Percentiles rank a stretch among this genome's conserved stretches.
phyloP scores from a whole-genome alignment of 2,888 invertebrate genomes.

The Nycteola revayana region DNA sequence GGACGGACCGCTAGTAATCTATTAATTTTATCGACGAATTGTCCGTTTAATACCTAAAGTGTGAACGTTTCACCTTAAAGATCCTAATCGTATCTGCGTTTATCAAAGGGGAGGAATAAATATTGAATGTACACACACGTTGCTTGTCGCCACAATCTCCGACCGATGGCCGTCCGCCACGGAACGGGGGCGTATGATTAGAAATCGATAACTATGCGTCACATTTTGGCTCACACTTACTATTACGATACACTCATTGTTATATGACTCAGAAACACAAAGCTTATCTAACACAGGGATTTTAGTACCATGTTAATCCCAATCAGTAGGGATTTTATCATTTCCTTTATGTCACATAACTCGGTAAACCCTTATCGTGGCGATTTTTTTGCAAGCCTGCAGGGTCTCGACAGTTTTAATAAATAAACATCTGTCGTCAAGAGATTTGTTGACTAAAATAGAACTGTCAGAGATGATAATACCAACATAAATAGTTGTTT shows the following conservation, averaged over 20 bases:
- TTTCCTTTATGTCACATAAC: constrained; percentile 37
- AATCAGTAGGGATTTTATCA: constrained; percentile 63
- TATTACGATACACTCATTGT: constrained; percentile 57
- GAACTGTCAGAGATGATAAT: constrained; percentile 12
- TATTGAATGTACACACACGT: constrained; percentile 34
- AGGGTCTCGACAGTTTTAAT: constrained; percentile 37
- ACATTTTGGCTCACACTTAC: constrained; percentile 57
- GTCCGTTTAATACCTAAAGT: no score
- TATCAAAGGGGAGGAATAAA: constrained; percentile 17
- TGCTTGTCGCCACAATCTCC: constrained; percentile 35
- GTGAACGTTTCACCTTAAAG: no score
- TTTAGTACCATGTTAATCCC: constrained; percentile 68
- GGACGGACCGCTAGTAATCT: no score
- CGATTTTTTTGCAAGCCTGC: constrained; percentile 41
- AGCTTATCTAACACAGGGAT: constrained; percentile 58
- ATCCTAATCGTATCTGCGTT: constrained; percentile 31
- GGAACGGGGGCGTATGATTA: constrained; percentile 66
- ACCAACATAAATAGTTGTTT: constrained; percentile 1
- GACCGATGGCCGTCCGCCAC: constrained; percentile 20
- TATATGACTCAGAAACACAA: constrained; percentile 37
- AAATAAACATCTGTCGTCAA: constrained; percentile 43
- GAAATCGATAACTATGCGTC: constrained; percentile 75
- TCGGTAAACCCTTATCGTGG: constrained; percentile 41
- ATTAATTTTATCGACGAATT: no score
- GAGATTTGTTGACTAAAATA: constrained; percentile 33